Base-by-base conservation (phyloP, 2,888 invertebrate genomes). In the Resseliella maxima region DNA sequence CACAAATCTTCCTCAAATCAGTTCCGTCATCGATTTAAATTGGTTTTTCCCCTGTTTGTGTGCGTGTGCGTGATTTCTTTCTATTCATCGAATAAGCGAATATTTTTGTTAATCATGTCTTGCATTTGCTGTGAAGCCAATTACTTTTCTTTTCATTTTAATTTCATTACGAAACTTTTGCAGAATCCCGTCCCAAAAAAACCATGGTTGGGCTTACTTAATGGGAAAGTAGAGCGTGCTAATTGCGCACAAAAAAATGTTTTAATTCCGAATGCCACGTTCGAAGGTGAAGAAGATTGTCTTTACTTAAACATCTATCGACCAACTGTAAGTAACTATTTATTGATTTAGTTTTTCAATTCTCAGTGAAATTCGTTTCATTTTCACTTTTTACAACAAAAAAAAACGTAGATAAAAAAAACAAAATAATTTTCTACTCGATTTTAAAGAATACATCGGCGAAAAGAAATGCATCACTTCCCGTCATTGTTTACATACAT, bases 381-480 rank as follows among this genome's bases (percentile, higher is more conserved):
- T 3, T 59, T 59, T 59, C 18, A n/a, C n/a, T n/a, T n/a, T n/a
- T n/a, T n/a, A 41, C 41, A 12, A 41, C n/a, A 41, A 41, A 41
- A 41, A 12, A 41, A 41, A 41, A 41, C 41, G 41, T n/a, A n/a
- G n/a, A n/a, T n/a, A n/a, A n/a, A n/a, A n/a, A n/a, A n/a, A n/a
- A n/a, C n/a, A n/a, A n/a, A n/a, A n/a, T n/a, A n/a, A n/a, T n/a
- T n/a, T n/a, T n/a, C n/a, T n/a, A n/a, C n/a, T n/a, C n/a, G n/a
- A n/a, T n/a, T 27, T 24, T 31, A 27, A 6, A 86, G 46, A 81
- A 81, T 45, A 72, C 86, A 46, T 81, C 81, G 15, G 41, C 81
- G 1, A 90, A 92, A 0, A 92, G 92, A 0, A 93, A 93, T 87
- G 92, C 91, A 88, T 89, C 92, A 92, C 89, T 86, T 21, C 81